Conservation (phyloP, 37 sponge, comb jelly and placozoan genomes). For the Corticium candelabrum region DNA sequence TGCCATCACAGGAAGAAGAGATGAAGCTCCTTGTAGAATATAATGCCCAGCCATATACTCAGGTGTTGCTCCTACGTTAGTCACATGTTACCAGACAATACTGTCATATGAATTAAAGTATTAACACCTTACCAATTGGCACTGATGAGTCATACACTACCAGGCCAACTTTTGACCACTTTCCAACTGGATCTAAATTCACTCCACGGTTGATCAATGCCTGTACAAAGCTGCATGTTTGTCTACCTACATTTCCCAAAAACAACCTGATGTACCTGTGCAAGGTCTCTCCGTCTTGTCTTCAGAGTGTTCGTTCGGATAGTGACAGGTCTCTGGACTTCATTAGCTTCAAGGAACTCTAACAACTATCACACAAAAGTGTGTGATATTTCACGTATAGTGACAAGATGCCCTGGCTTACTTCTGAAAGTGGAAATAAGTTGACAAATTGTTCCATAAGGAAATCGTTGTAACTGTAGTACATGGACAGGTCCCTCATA, state of each 20-base stretch:
- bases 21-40: slow-evolving; percentile 95
- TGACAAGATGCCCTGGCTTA: background rate
- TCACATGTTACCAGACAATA: background rate
- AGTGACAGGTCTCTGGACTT: slow-evolving; percentile 82
- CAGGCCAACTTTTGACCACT: slow-evolving; percentile 96
- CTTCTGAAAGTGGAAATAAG: slow-evolving; percentile 58
- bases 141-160: slow-evolving; percentile 92
- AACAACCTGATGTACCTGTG: slow-evolving; percentile 36
- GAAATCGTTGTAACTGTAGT: slow-evolving; percentile 91
- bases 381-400: background rate
- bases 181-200: slow-evolving; percentile 94
- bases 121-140: slow-evolving; percentile 46
- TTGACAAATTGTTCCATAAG: slow-evolving; percentile 65
- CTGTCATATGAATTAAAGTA: background rate
- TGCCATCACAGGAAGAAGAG: slow-evolving; percentile 95
- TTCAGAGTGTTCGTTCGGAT: slow-evolving; percentile 93
- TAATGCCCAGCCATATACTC: slow-evolving; percentile 98
- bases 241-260: background rate
- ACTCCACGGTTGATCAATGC: slow-evolving; percentile 89
- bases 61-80: slow-evolving; percentile 78
- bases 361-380: slow-evolving; percentile 23
- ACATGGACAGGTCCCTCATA: slow-evolving; percentile 51
- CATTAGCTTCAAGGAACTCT: slow-evolving; percentile 88
- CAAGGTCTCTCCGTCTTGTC: slow-evolving; percentile 84
- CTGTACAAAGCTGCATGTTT: background rate